Percentiles rank a stretch among this genome's conserved stretches.
Conservation (phyloP, 1,140 invertebrate species). For the Campodea augens region DNA sequence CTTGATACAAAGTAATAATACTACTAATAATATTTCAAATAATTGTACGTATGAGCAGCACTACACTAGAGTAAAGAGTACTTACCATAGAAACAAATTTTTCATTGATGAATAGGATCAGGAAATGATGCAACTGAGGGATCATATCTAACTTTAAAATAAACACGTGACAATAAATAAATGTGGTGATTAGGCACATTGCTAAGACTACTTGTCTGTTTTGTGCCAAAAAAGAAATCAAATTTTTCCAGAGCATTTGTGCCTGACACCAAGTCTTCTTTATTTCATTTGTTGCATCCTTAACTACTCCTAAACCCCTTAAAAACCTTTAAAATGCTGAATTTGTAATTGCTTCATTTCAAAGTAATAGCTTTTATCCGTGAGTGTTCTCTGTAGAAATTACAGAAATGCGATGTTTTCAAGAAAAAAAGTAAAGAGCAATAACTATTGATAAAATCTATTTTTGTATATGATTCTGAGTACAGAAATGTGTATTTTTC, state of each 20-base stretch:
- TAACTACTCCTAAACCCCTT: no score
- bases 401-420: slow-evolving; percentile 13
- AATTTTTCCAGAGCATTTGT: background rate
- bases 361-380: slow-evolving; percentile 3
- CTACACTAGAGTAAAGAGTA: slow-evolving; percentile 1
- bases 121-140: background rate
- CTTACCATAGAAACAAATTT: background rate
- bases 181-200: background rate
- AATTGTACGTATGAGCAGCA: no score
- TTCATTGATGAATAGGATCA: background rate
- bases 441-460: slow-evolving; percentile 11
- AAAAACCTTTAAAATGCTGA: background rate
- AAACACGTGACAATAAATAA: background rate
- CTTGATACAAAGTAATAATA: no score
- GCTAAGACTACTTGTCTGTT: background rate
- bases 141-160: background rate
- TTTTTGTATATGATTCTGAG: slow-evolving; percentile 16
- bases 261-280: background rate
- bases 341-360: background rate
- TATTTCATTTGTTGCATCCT: no score
- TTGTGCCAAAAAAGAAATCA: background rate
- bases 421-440: slow-evolving; percentile 7
- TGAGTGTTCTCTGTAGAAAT: slow-evolving; percentile 11
- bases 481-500: slow-evolving; percentile 15
- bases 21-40: no score